Evolutionary conservation across 2,888 invertebrate genomes (phyloP).

Genomic region (Drosophila trichaetosa): DNA sequence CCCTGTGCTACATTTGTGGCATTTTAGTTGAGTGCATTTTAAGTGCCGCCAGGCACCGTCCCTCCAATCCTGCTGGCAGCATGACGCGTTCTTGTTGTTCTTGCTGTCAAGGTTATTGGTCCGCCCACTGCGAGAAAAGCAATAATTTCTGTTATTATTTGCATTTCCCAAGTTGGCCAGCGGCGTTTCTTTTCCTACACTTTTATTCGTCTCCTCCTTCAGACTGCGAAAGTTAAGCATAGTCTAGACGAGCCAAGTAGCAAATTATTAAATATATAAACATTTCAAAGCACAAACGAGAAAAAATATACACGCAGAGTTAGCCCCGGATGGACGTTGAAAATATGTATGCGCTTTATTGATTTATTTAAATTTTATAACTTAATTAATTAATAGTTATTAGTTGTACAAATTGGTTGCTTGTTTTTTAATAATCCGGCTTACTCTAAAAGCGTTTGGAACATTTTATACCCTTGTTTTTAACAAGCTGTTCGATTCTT

Average conservation of each 20-base stretch:
- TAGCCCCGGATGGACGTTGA: constrained; percentile 4
- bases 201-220: constrained; percentile 14
- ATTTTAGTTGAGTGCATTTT: constrained; percentile 70
- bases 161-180: constrained; percentile 39
- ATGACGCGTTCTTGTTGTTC: neutral
- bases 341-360: neutral
- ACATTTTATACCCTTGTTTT: neutral
- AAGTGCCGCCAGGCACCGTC: constrained; percentile 50
- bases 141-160: constrained; percentile 54
- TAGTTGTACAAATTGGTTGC: neutral
- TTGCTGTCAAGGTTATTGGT: constrained; percentile 51
- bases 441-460: neutral
- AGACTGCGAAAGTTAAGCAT: constrained; percentile 25
- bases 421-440: neutral
- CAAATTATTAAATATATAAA: constrained; percentile 40
- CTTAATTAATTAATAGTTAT: neutral
- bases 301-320: constrained; percentile 41
- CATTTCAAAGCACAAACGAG: constrained; percentile 31
- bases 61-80: neutral
- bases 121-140: constrained; percentile 19
- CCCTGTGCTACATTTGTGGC: constrained; percentile 57
- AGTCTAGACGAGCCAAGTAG: constrained; percentile 46
- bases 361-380: neutral
- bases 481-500: neutral
- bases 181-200: constrained; percentile 30